These are phyloP conservation scores for Phaethornis superciliosus DNA, from an alignment of 2,113 vertebrate species.

Conservation along the genomic window DNA sequence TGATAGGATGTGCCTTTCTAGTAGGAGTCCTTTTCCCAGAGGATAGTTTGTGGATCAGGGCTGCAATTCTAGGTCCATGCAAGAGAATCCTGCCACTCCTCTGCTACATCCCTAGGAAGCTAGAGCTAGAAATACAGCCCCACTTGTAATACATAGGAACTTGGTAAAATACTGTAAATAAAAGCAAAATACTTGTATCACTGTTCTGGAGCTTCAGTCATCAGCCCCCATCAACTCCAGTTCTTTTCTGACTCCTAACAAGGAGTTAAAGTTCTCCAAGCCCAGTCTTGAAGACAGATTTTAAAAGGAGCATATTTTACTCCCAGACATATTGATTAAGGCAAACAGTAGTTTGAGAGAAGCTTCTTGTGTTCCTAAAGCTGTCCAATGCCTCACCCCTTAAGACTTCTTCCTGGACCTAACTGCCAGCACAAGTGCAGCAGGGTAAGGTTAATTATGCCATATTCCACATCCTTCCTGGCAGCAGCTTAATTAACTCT, in stretches of 20 bases:
- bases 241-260: neutral
- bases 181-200: neutral
- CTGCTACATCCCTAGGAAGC: neutral
- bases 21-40: neutral
- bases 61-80: neutral
- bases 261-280: neutral
- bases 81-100: neutral
- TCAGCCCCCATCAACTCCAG: neutral
- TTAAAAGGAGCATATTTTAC: neutral
- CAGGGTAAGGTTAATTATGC: conserved; percentile 41
- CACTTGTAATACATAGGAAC: neutral
- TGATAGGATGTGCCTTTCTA: neutral
- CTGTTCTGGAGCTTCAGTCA: neutral
- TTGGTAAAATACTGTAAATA: neutral
- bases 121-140: neutral
- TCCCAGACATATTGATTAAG: neutral
- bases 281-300: neutral
- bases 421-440: neutral
- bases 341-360: neutral
- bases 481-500: conserved; percentile 29
- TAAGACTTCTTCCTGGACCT: conserved; percentile 31
- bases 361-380: neutral
- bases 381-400: neutral
- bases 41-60: neutral
- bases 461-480: conserved; percentile 61